Evolutionary conservation across 2,888 invertebrate species (phyloP), one percentile per base, ranked within the genome.

Genomic region (Chrysolina americana): DNA sequence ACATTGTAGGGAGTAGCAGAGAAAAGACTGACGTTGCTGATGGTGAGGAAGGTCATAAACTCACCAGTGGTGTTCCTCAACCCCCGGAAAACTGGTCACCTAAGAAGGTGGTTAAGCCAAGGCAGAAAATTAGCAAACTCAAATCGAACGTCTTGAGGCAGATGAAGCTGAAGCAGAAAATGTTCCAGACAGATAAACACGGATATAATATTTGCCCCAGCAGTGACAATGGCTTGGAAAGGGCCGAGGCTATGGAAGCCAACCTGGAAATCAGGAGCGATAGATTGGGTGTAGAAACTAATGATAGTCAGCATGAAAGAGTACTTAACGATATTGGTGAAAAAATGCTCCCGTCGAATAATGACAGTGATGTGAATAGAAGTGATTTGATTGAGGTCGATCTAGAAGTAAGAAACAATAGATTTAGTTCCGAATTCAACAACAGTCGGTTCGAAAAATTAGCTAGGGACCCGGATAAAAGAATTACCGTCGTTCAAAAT

Each of bases 401-500:
- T 15, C 10, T 62, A 66, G 63, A 64, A 64, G 21, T 65, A 36
- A 69, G 47, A 28, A 15, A 56, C 4, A 17, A 53, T 6, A 41
- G 19, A 28, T 28, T 21, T 6, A 5, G 36, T 11, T 17, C 10
- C 28, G 21, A 36, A 48, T 21, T 28, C 23, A 13, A 53, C 0
- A 11, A 15, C 21, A 41, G 56, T 28, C 4, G 8, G 8, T 8
- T 3, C 8, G 21, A 56, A 47, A 2, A 11, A 1, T 21, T 21
- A 62, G n/a, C 23, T 41, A 64, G 3, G 19, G 64, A 36, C 15
- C 13, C 11, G 41, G 66, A 65, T 23, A 77, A 75, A 17, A 79
- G 71, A 73, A 79, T 78, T 47, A 74, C 73, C 36, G 71, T 79
- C 36, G 74, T 80, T 19, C 78, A 78, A 65, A 70, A 80, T 65